phyloP scores from a whole-genome alignment of 2,888 invertebrate species.

The Auanema sp. region DNA sequence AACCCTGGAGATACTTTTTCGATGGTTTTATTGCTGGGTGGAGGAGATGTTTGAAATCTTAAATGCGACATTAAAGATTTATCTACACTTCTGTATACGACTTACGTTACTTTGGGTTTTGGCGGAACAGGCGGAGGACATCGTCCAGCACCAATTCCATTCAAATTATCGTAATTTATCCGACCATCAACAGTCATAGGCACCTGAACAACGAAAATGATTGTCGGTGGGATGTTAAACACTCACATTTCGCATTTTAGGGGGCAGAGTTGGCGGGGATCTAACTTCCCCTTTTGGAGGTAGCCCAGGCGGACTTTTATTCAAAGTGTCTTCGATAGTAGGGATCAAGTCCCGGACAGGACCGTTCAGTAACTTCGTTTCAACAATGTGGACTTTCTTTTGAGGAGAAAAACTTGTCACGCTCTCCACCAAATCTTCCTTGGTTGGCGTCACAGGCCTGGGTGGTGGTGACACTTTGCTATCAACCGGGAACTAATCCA shows the following conservation, averaged over 20 bases:
- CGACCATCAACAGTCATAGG: constrained; percentile 35
- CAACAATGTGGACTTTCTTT: constrained; percentile 38
- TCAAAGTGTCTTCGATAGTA: neutral
- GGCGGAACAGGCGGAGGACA: constrained; percentile 56
- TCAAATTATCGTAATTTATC: constrained; percentile 43
- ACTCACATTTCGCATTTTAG: constrained; percentile 27
- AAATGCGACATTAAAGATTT: no score
- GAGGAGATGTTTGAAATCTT: constrained; percentile 13
- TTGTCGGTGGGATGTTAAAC: neutral
- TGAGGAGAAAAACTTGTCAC: constrained; percentile 23
- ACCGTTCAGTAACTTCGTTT: constrained; percentile 39
- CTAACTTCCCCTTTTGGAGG: constrained; percentile 22
- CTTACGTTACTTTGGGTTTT: constrained; percentile 56
- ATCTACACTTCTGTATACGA: neutral
- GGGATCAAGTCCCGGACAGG: constrained; percentile 34
- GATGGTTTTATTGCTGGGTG: constrained; percentile 11
- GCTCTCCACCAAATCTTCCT: constrained; percentile 27
- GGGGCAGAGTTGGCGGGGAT: constrained; percentile 37
- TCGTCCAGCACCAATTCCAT: constrained; percentile 38
- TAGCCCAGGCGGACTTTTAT: constrained; percentile 24
- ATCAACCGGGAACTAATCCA: no score
- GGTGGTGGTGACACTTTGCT: constrained; percentile 24
- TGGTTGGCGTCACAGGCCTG: constrained; percentile 32
- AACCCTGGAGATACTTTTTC: constrained; percentile 12
- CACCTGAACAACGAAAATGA: constrained; percentile 19